Evolutionary conservation across 2,113 vertebrate genomes (phyloP), one percentile per base, ranked within the genome.

Genomic region (Columbina picui): DNA sequence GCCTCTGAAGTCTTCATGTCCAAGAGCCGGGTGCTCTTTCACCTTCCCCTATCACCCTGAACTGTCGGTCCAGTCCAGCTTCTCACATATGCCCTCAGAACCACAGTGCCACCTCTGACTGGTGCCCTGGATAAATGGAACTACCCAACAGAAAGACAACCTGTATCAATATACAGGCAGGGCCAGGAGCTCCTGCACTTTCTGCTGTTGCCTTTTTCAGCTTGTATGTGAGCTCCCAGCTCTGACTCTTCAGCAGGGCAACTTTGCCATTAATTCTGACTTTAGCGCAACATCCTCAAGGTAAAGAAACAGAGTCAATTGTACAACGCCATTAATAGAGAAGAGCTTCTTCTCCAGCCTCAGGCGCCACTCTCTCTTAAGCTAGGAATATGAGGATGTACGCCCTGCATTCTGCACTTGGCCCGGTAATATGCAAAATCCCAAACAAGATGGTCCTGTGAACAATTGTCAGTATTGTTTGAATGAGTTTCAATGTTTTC

Each of bases 171-270:
- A 60, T 9, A 69, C 6, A 34, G 26, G 8, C 22, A 56, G 32
- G 8, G 34, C 5, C 38, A 80, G 19, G 3, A 83, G 22, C 34
- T 88, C 27, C 59, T 73, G 32, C 27, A 61, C 26, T 32, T 57
- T 80, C 45, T 77, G 29, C 2, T 20, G 34, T 38, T 0, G 0
- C 0, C 0, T 68, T 83, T 90, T 80, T 73, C 36, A 32, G 45
- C 13, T 49, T 18, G 12, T 20, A 39, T 23, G 7, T 23, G 23
- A 77, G 39, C 6, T 59, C 38, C 22, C 25, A 50, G 27, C 19
- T 49, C 9, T 49, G 27, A 30, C 11, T 39, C 21, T 69, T 57
- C 21, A 57, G 17, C 15, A 52, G 12, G 9, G 11, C 85, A 13
- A 39, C 79, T 84, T n/a, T 87, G 9, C 10, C 30, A 60, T 87